Evolutionary conservation across 2,888 invertebrate species (phyloP).

Genomic region (Melitaea athalia): DNA sequence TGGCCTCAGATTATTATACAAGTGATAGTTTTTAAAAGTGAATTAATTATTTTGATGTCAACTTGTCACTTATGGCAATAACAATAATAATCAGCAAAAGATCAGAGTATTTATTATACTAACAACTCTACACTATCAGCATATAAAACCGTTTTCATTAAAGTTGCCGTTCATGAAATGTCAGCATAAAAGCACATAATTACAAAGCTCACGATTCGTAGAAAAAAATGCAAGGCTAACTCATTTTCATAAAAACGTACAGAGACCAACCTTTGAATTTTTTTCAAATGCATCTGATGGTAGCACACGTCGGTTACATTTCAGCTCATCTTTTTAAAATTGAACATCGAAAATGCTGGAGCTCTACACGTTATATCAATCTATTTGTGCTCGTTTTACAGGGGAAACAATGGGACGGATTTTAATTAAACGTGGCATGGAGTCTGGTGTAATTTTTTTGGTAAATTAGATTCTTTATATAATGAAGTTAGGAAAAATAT

Average conservation of each 20-base stretch:
- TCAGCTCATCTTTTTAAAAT: not conserved
- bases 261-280: not conserved
- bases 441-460: not conserved
- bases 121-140: too few relatives aligned
- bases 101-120: too few relatives aligned
- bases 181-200: too few relatives aligned
- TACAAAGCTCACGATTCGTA: not conserved
- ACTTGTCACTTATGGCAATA: too few relatives aligned
- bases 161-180: too few relatives aligned
- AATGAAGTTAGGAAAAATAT: not conserved
- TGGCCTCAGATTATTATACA: too few relatives aligned
- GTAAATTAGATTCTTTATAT: not conserved
- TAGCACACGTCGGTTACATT: not conserved
- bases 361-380: not conserved
- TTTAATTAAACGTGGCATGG: not conserved
- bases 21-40: too few relatives aligned
- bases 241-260: not conserved
- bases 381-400: not conserved
- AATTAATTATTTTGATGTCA: too few relatives aligned
- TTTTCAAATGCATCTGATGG: not conserved
- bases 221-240: not conserved
- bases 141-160: too few relatives aligned
- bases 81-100: too few relatives aligned
- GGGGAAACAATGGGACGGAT: not conserved
- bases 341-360: not conserved